A percentile compares a stretch with the other conserved stretches of the same genome.
These are phyloP conservation scores for Rhopilema esculentum DNA, from an alignment of 30 jellyfish, hydroid and myxozoan genomes.

Conservation along the genomic window DNA sequence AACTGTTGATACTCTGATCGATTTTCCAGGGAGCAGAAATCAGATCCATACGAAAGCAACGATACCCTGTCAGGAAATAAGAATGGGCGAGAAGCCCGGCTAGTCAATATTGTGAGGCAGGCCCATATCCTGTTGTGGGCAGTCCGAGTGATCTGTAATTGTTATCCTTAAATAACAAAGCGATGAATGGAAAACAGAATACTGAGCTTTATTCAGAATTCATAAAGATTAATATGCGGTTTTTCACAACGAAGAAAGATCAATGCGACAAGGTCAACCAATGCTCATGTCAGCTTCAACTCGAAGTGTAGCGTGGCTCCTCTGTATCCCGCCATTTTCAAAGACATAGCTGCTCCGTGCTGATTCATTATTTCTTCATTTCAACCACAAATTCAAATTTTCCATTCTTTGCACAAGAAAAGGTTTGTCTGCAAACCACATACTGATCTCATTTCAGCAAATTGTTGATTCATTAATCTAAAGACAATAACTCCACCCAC, in stretches of 20 bases:
- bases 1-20: neutral
- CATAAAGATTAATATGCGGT: neutral
- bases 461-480: neutral
- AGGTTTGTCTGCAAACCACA: too few relatives aligned
- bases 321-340: too few relatives aligned
- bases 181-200: neutral
- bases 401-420: too few relatives aligned
- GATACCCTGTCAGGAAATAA: neutral
- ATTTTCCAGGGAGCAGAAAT: neutral
- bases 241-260: neutral
- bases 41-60: neutral
- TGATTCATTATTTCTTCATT: too few relatives aligned
- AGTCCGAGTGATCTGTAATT: neutral
- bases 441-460: neutral
- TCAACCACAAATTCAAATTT: too few relatives aligned
- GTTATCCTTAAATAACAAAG: neutral
- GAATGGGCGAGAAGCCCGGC: neutral
- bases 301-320: neutral
- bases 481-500: too few relatives aligned
- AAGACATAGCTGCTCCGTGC: too few relatives aligned
- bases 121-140: slow-evolving; percentile 45
- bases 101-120: slow-evolving; percentile 12
- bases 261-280: neutral
- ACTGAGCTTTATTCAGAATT: neutral
- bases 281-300: neutral